These are phyloP conservation scores for Clitarchus hookeri DNA, from an alignment of 2,888 invertebrate genomes.

Conservation along the genomic window DNA sequence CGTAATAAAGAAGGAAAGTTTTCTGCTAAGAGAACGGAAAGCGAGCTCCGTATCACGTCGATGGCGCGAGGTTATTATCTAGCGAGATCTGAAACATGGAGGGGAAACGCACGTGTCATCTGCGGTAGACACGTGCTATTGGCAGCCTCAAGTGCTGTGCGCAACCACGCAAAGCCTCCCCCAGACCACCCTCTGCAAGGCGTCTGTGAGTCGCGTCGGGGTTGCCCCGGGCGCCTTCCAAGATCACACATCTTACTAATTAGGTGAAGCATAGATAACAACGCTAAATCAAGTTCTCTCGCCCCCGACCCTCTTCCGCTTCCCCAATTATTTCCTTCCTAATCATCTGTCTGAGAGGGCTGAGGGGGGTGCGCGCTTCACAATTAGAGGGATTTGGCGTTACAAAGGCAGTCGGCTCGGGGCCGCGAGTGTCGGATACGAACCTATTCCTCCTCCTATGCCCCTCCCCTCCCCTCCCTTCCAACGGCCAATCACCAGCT, in stretches of 20 bases:
- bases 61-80: too few species aligned
- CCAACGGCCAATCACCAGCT: too few species aligned
- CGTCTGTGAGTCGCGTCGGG: background rate
- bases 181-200: background rate
- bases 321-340: background rate
- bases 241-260: background rate
- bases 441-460: background rate
- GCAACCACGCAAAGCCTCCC: too few species aligned
- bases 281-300: background rate
- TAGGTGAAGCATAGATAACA: constrained; percentile 14
- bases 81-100: too few species aligned
- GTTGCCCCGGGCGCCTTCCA: background rate
- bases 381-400: constrained; percentile 2
- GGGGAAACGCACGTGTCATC: background rate
- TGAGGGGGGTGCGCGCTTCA: background rate
- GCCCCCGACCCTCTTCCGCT: background rate
- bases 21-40: too few species aligned
- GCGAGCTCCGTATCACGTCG: too few species aligned
- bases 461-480: background rate
- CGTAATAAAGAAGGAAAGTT: too few species aligned
- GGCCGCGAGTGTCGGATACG: background rate
- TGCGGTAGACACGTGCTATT: background rate
- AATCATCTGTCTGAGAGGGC: background rate
- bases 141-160: background rate
- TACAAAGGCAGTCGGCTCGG: background rate